A percentile compares a stretch with the other conserved stretches of the same genome.
Evolutionary conservation across 2,113 vertebrate species (phyloP).

Genomic region (Amia ocellicauda): DNA sequence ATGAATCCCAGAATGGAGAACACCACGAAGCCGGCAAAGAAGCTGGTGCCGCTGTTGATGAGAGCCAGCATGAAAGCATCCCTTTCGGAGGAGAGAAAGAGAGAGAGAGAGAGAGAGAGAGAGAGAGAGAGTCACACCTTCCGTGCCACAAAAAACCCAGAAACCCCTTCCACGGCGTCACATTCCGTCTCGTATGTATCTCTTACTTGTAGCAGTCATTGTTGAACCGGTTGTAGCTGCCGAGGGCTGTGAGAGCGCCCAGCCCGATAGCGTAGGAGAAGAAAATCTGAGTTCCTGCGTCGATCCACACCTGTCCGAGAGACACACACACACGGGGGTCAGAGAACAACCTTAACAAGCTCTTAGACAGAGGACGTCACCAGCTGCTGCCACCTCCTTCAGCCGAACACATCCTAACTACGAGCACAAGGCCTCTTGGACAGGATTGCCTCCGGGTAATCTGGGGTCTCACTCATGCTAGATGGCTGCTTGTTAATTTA

Average conservation of each 20-base stretch:
- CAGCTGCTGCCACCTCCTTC: too few species aligned
- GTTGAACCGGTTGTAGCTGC: conserved; percentile 77
- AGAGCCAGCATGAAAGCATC: conserved; percentile 68
- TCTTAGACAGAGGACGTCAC: not conserved
- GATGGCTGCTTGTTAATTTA: too few species aligned
- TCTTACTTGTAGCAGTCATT: conserved; percentile 76
- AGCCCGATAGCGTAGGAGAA: conserved; percentile 78
- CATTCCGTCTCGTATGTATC: not conserved
- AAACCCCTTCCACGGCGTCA: too few species aligned
- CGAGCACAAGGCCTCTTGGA: too few species aligned
- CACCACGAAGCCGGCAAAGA: conserved; percentile 73
- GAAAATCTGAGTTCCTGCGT: conserved; percentile 74
- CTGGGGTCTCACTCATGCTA: too few species aligned
- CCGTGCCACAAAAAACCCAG: too few species aligned
- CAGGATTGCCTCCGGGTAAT: too few species aligned
- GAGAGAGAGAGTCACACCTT: not conserved
- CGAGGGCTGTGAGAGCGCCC: conserved; percentile 70
- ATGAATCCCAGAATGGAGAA: conserved; percentile 76
- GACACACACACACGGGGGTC: not conserved
- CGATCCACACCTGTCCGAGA: conserved; percentile 71
- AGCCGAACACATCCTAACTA: too few species aligned
- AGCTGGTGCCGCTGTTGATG: conserved; percentile 74
- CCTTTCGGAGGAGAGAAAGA: conserved; percentile 36
- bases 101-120: not conserved
- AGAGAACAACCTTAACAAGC: too few species aligned